Evolutionary conservation across 2,113 vertebrate genomes (phyloP), one percentile per base, ranked within the genome.

Genomic region (Lutjanus erythropterus): DNA sequence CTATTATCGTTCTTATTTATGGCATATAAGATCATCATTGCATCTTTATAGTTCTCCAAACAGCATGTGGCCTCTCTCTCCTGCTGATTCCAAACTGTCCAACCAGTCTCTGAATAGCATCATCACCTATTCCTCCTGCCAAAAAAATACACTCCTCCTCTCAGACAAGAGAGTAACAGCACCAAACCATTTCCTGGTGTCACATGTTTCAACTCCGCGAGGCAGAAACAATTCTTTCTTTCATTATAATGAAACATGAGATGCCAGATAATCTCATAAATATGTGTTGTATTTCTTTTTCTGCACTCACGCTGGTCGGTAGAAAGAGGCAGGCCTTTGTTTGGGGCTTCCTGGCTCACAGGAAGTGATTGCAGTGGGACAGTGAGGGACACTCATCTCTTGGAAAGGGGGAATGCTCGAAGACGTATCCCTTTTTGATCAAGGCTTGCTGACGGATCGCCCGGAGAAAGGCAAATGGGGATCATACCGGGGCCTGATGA

Each of bases 361-460:
- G 94, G 94, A 95, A 94, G 91, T 92, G 92, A 88, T 91, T 91
- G 91, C 86, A 87, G 83, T 19, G 79, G 88, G 93, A 95, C 94
- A 93, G 93, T 84, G 88, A 92, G 93, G 89, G 92, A 94, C 92
- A 93, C 93, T 94, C 94, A 93, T 95, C 93, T 91, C 87, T 81
- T 62, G 86, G 90, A 85, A 41, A 66, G 81, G 86, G 86, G 86
- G 88, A 89, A 90, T 92, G 92, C 83, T 84, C 58, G 80, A 78
- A 93, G 93, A 93, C 85, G 82, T 92, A 93, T 94, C 89, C 91
- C 88, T 91, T 92, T 95, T 95, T 95, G 92, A 94, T 95, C 94
- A 94, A 78, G 85, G 88, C 92, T 55, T 85, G 94, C 88, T 95
- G 95, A 95, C 55, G 91, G 94, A 95, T 91, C 58, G 74, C 81